These are phyloP conservation scores for Indicator indicator DNA, from an alignment of 2,113 vertebrate genomes.

Conservation along the genomic window DNA sequence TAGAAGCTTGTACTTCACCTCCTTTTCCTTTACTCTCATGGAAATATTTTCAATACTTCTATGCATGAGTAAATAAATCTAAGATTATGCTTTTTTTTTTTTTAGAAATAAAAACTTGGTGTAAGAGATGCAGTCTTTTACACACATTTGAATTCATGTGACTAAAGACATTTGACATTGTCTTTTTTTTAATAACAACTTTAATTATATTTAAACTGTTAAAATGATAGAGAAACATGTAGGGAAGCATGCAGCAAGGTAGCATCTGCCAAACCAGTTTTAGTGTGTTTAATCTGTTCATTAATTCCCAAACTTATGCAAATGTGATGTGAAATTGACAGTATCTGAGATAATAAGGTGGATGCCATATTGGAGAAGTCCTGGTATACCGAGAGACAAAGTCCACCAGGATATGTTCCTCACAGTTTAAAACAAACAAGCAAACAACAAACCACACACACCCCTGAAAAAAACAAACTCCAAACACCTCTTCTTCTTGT, in stretches of 20 bases:
- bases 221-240: neutral
- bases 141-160: neutral
- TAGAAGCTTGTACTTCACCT: neutral
- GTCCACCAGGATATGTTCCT: no score
- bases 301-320: neutral
- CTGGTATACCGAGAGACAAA: neutral
- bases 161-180: neutral
- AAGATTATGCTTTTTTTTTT: neutral
- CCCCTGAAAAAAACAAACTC: no score
- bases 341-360: neutral
- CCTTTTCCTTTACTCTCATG: neutral
- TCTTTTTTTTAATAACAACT: neutral
- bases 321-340: neutral
- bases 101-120: neutral
- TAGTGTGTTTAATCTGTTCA: neutral
- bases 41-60: neutral
- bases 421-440: neutral
- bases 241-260: neutral
- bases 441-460: no score
- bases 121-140: neutral
- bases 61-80: slow-evolving; percentile 1
- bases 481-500: neutral
- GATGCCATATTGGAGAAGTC: neutral
- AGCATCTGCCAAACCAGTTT: neutral
- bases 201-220: neutral